Percentiles rank a stretch among this genome's conserved stretches.
These are phyloP conservation scores for Ichneumon xanthorius DNA, from an alignment of 2,888 invertebrate species.

Conservation along the genomic window DNA sequence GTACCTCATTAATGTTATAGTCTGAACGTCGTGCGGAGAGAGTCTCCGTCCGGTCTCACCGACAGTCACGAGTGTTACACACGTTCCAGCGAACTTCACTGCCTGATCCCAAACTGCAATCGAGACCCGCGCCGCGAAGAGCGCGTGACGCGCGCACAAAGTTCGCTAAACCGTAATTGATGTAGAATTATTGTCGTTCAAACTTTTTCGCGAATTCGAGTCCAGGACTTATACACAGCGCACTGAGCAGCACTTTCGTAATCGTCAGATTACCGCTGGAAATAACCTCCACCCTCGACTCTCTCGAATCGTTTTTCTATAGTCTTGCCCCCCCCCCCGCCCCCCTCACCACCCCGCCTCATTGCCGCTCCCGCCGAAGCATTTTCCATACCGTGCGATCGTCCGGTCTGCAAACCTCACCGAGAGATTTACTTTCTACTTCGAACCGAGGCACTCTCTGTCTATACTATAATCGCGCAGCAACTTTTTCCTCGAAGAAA, in stretches of 20 bases:
- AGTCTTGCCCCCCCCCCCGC: not conserved
- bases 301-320: constrained; percentile 40
- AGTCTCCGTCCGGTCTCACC: constrained; percentile 19
- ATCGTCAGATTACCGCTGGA: constrained; percentile 61
- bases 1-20: not conserved
- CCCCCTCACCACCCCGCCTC: not conserved
- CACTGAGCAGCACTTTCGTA: constrained; percentile 54
- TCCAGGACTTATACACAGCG: constrained; percentile 37
- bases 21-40: not conserved
- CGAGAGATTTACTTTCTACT: not conserved
- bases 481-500: not conserved
- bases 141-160: constrained; percentile 57
- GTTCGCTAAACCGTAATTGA: constrained; percentile 56
- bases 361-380: not conserved
- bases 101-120: not conserved
- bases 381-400: constrained; percentile 5
- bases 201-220: constrained; percentile 54
- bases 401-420: not conserved
- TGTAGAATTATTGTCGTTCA: constrained; percentile 55
- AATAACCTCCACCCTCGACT: constrained; percentile 28
- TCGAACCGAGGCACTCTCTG: not conserved
- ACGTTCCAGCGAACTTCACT: constrained; percentile 13
- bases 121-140: constrained; percentile 23
- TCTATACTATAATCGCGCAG: not conserved
- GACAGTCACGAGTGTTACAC: not conserved